Base-by-base conservation (phyloP, 2,888 invertebrate genomes). In the Netelia fuscicornis region DNA sequence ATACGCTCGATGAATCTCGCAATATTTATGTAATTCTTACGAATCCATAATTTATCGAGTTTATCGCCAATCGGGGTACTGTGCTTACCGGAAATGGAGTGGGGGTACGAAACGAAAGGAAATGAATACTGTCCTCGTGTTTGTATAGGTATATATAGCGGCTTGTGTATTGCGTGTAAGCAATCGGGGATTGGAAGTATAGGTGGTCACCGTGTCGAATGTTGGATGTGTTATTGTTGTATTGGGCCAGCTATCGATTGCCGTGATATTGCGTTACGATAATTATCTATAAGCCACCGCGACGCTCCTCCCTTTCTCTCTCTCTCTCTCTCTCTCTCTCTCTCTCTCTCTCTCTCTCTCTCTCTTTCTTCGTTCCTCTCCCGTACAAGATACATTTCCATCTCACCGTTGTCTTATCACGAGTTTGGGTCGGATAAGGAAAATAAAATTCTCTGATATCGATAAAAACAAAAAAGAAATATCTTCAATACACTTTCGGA, bases 211-310 rank as follows among this genome's bases (percentile, higher is more conserved):
- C 75, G 76, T 80, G 67, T 67, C 84, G 74, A 85, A 77, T 74
- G 70, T 56, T 58, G n/a, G 30, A 25, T 25, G 44, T 62, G 72
- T 42, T 52, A 56, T 8, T 86, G 71, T 88, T 85, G 84, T 89
- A 86, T 85, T 82, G 84, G 64, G 58, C 23, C 56, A 58, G 30
- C 67, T 75, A 81, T 83, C 86, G 81, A 86, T 89, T 83, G 80
- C 80, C 77, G 79, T 58, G 86, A 87, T 88, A 89, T 88, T 87
- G 81, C 79, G 80, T 85, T 81, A 84, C 86, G 86, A 88, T 90
- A 86, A 89, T 89, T 86, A 84, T 86, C 86, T 87, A 87, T 87
- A 85, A 83, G 86, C 84, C 68, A 65, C 68, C 86, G 78, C 85
- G 84, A 77, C 79, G 56, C 9, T 52, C 13, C 23, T 58, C 25